phyloP scores from a whole-genome alignment of 2,797 vertebrate genomes.

The Ciconia nigra region DNA sequence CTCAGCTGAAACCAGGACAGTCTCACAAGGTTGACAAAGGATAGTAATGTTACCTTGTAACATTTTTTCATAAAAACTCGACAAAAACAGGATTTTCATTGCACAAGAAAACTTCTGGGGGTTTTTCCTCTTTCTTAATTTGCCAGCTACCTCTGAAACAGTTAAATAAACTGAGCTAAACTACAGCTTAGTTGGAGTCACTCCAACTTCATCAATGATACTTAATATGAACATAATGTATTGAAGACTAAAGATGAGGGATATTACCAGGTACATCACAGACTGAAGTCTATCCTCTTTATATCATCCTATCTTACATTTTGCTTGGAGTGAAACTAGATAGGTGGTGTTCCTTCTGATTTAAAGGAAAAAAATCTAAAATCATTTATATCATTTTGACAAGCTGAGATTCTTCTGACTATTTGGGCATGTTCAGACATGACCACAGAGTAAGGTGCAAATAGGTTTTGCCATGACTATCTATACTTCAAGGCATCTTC shows the following conservation, averaged over 20 bases:
- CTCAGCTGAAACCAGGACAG: too few relatives aligned
- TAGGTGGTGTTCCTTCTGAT: background rate
- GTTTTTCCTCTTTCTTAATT: background rate
- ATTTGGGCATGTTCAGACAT: background rate
- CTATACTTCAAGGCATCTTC: background rate
- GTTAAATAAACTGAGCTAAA: background rate
- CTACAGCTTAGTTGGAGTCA: background rate
- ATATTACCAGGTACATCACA: background rate
- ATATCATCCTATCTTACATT: background rate
- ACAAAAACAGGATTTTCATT: background rate
- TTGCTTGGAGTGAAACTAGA: background rate
- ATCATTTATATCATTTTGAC: background rate
- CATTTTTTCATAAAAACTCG: background rate
- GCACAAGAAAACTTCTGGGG: background rate
- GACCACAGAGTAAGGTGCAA: background rate
- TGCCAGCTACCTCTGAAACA: background rate
- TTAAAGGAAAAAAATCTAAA: background rate
- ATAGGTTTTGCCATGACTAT: background rate
- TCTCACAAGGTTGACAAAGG: background rate
- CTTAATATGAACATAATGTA: background rate
- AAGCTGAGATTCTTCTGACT: background rate
- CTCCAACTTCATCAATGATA: background rate
- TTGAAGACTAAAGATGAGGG: background rate
- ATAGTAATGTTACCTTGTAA: background rate
- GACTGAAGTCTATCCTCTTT: background rate